These are phyloP conservation scores for Nycticryphes semicollaris DNA, from an alignment of 2,113 vertebrate species.

Conservation along the genomic window DNA sequence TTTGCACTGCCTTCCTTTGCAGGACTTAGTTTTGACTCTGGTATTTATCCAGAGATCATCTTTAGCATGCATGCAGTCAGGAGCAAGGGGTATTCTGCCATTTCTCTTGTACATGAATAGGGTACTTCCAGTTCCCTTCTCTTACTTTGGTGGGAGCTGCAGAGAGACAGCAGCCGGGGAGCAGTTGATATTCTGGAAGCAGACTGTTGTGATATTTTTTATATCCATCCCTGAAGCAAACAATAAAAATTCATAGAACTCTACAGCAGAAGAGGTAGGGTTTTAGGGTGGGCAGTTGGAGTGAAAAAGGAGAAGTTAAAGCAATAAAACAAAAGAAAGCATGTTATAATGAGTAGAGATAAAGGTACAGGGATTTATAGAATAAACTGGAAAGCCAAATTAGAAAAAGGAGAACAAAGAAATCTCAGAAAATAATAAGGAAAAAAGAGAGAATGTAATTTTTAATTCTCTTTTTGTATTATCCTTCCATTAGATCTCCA, in stretches of 20 bases:
- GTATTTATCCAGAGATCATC: background rate
- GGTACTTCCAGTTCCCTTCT: background rate
- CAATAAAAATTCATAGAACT: background rate
- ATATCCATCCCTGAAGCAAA: background rate
- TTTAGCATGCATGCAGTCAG: background rate
- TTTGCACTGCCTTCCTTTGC: background rate
- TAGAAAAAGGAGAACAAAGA: background rate
- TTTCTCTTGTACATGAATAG: background rate
- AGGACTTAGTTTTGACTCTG: background rate
- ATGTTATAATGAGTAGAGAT: background rate
- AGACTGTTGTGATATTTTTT: background rate
- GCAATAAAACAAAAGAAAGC: background rate
- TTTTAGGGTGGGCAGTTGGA: background rate
- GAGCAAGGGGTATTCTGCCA: background rate
- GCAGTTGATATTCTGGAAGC: background rate
- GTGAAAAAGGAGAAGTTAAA: background rate
- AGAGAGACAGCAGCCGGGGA: background rate
- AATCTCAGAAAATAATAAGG: background rate
- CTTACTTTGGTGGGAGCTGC: background rate
- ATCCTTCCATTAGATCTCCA: background rate
- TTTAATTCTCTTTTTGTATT: background rate
- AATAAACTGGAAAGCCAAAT: background rate
- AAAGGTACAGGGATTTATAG: background rate
- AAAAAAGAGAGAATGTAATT: background rate
- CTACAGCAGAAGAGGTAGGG: background rate